phyloP scores from a whole-genome alignment of 2,113 vertebrate genomes.

The Hemicordylus capensis region DNA sequence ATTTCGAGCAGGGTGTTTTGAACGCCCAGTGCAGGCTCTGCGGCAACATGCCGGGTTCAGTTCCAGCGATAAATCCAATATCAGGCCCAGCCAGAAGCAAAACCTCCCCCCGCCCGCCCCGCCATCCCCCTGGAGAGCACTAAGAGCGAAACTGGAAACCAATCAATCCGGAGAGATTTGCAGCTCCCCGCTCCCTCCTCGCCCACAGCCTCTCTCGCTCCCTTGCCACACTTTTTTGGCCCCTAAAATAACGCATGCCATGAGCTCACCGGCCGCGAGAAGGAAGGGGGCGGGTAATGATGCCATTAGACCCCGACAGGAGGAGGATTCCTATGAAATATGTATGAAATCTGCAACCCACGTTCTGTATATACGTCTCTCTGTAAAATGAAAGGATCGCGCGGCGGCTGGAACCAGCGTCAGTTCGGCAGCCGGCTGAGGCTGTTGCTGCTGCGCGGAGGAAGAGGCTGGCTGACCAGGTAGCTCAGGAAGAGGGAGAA shows the following conservation, averaged over 20 bases:
- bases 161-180: neutral
- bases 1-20: neutral
- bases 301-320: neutral
- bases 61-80: neutral
- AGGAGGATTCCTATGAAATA: neutral
- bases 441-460: neutral
- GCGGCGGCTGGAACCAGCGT: neutral
- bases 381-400: neutral
- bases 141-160: neutral
- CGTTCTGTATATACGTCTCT: neutral
- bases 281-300: too few species aligned
- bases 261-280: neutral
- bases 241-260: neutral
- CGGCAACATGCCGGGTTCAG: neutral
- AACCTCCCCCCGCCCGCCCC: neutral
- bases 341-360: neutral
- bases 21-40: neutral
- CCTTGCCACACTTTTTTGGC: neutral
- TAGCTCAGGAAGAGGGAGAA: accelerated
- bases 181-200: too few species aligned
- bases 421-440: neutral
- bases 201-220: neutral
- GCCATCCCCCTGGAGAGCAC: neutral
- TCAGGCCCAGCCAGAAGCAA: neutral
- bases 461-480: neutral